Evolutionary conservation across 1,140 invertebrate genomes (phyloP).

Genomic region (Drosophila prosaltans): DNA sequence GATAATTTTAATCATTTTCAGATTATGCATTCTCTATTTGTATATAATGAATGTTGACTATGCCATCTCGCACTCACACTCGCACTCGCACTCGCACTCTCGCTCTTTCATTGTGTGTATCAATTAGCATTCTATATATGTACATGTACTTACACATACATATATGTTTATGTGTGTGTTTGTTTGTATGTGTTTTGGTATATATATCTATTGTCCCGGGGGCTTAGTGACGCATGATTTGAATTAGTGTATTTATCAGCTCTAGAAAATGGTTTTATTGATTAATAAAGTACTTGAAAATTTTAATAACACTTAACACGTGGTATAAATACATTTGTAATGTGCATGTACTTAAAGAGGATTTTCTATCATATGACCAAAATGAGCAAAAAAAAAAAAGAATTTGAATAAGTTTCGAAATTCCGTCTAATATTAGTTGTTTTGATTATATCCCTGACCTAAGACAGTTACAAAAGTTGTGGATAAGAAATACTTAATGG

Average conservation of each 20-base stretch:
- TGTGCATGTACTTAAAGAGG: constrained; percentile 6
- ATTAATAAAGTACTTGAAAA: constrained; percentile 33
- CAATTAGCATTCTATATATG: constrained; percentile 57
- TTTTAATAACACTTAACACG: constrained; percentile 25
- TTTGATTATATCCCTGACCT: not conserved
- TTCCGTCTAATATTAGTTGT: not conserved
- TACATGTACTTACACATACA: too few relatives aligned
- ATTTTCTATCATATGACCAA: not conserved
- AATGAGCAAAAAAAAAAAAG: not conserved
- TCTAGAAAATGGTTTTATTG: constrained; percentile 25
- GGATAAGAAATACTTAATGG: not conserved
- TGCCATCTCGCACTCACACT: not conserved
- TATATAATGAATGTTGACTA: constrained; percentile 42
- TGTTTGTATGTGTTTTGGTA: not conserved
- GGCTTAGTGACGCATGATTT: constrained; percentile 60
- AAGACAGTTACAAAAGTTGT: not conserved
- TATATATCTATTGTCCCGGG: not conserved
- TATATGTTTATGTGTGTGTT: too few relatives aligned
- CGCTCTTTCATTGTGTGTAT: constrained; percentile 23
- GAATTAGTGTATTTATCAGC: constrained; percentile 51
- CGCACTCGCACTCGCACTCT: not conserved
- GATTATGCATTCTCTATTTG: constrained; percentile 35
- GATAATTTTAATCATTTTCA: constrained; percentile 27
- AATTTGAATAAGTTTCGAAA: not conserved
- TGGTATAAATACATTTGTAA: constrained; percentile 44